These are phyloP conservation scores for Laothoe populi DNA, from an alignment of 2,888 invertebrate genomes.

Conservation along the genomic window DNA sequence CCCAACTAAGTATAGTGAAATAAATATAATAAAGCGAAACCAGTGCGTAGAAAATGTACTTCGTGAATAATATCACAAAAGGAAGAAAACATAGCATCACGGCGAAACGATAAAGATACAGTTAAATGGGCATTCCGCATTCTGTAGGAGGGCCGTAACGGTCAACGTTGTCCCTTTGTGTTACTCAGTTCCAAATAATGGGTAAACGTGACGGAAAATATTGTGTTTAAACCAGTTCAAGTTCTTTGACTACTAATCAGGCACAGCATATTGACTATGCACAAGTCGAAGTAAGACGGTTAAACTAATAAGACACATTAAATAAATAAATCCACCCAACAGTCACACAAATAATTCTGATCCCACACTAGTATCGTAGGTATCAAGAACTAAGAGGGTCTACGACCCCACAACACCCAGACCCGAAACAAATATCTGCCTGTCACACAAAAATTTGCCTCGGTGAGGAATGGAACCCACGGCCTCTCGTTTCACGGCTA, in stretches of 20 bases:
- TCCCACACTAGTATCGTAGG: no score
- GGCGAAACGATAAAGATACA: constrained; percentile 25
- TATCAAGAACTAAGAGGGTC: no score
- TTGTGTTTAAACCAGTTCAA: background rate
- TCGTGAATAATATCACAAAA: constrained; percentile 17
- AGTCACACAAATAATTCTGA: no score
- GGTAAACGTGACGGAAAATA: background rate
- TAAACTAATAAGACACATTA: no score
- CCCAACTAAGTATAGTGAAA: background rate
- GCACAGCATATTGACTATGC: no score
- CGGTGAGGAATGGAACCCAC: no score
- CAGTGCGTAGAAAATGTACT: constrained; percentile 7
- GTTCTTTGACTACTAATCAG: background rate
- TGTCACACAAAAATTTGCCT: no score
- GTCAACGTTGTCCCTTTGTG: constrained; percentile 17
- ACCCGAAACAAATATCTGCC: no score
- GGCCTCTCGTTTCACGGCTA: no score
- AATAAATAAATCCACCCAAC: no score
- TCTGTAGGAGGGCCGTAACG: constrained; percentile 2
- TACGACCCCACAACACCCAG: no score
- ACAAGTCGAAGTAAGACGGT: no score
- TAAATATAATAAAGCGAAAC: constrained; percentile 6
- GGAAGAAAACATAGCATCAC: constrained; percentile 12
- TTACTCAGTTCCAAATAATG: constrained; percentile 8
- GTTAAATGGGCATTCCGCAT: constrained; percentile 25